phyloP scores from a whole-genome alignment of 2,888 invertebrate genomes.

The Congeria kusceri region DNA sequence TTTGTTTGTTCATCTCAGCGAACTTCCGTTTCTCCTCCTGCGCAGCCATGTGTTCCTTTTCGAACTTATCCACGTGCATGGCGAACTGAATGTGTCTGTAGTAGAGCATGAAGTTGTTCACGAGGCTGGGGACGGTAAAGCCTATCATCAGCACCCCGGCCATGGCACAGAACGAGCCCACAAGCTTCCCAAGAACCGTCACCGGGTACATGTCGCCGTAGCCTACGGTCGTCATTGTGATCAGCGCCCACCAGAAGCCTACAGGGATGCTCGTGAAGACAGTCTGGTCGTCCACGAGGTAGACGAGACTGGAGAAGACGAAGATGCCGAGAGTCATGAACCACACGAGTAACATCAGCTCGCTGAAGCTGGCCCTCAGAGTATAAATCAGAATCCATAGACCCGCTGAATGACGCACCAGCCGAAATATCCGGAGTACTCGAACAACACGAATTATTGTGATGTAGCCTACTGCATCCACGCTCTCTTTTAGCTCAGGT shows the following conservation, averaged over 20 bases:
- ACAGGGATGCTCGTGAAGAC: slow-evolving; percentile 77
- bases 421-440: slow-evolving; percentile 78
- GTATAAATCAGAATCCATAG: slow-evolving; percentile 82
- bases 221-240: slow-evolving; percentile 83
- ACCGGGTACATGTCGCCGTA: slow-evolving; percentile 82
- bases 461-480: slow-evolving; percentile 67
- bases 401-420: slow-evolving; percentile 79
- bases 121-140: slow-evolving; percentile 81
- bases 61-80: slow-evolving; percentile 48
- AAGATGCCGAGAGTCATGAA: slow-evolving; percentile 81
- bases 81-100: slow-evolving; percentile 78
- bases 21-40: not conserved
- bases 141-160: slow-evolving; percentile 79
- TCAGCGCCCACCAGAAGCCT: slow-evolving; percentile 82
- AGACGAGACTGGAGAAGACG: slow-evolving; percentile 81
- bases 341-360: slow-evolving; percentile 78
- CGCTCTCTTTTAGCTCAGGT: slow-evolving; percentile 49
- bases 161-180: slow-evolving; percentile 78
- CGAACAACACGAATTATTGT: slow-evolving; percentile 75
- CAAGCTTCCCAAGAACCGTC: slow-evolving; percentile 74
- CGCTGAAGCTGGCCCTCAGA: slow-evolving; percentile 78
- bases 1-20: not conserved
- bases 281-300: slow-evolving; percentile 76
- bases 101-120: slow-evolving; percentile 82
- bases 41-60: slow-evolving; percentile 16